These are phyloP conservation scores for Pandion haliaetus DNA, from an alignment of 2,113 vertebrate genomes.

Conservation along the genomic window DNA sequence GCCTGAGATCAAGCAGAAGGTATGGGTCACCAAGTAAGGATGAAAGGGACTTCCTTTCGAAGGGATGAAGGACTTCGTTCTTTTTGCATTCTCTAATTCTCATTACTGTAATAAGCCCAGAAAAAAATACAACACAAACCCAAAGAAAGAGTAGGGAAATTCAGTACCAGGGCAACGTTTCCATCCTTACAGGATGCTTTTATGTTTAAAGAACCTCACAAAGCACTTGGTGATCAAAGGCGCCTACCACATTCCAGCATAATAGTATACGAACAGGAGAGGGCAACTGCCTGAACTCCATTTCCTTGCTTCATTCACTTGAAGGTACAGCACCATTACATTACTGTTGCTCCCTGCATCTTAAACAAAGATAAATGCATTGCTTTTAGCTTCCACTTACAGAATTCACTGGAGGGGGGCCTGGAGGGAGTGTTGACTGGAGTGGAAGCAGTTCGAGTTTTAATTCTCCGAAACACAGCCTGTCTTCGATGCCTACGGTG, in stretches of 20 bases:
- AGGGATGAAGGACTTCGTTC: background rate
- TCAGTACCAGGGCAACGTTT: background rate
- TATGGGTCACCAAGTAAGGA: background rate
- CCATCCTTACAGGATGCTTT: background rate
- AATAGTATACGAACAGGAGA: background rate
- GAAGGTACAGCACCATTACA: background rate
- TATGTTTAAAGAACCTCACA: background rate
- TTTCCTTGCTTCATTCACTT: background rate
- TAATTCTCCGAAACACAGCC: conserved; percentile 97
- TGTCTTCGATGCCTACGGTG: conserved; percentile 95
- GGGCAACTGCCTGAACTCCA: background rate
- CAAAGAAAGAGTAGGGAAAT: background rate
- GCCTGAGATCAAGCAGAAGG: background rate
- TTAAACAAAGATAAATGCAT: background rate
- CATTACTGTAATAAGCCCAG: background rate
- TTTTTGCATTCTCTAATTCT: background rate
- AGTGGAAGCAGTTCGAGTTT: conserved; percentile 95
- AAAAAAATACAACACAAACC: background rate
- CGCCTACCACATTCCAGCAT: background rate
- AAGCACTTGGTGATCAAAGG: conserved; percentile 7
- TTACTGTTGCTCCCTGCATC: background rate
- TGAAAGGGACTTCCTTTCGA: background rate
- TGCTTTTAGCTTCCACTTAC: conserved; percentile 76
- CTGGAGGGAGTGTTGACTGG: conserved; percentile 95
- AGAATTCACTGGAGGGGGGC: conserved; percentile 96